phyloP scores from a whole-genome alignment of 2,113 vertebrate species.

The Nothocercus julius region DNA sequence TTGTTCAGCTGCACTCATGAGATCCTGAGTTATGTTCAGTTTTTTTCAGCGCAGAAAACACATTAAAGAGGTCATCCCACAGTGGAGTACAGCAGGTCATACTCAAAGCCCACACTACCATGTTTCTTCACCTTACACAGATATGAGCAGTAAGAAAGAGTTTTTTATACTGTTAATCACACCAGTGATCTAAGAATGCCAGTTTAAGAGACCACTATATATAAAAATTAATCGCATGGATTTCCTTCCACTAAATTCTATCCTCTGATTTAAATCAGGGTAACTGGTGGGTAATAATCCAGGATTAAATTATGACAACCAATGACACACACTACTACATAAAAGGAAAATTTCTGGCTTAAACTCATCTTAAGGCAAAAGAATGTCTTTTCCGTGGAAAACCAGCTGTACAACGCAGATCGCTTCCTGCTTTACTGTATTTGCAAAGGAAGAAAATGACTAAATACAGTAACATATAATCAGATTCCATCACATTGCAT shows the following conservation, averaged over 20 bases:
- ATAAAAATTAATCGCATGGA: neutral
- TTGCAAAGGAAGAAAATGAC: neutral
- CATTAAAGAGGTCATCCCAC: neutral
- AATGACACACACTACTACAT: neutral
- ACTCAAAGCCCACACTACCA: neutral
- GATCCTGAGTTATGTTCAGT: too few species aligned
- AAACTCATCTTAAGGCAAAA: neutral
- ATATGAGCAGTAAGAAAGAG: neutral
- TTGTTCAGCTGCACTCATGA: neutral
- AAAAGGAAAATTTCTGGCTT: neutral
- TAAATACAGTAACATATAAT: constrained; percentile 20
- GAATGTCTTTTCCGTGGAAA: neutral
- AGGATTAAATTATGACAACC: neutral
- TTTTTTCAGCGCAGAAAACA: neutral
- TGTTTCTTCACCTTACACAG: neutral
- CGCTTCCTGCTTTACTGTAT: neutral
- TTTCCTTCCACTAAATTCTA: neutral
- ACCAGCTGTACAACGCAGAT: neutral
- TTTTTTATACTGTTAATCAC: neutral
- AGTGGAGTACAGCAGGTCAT: neutral
- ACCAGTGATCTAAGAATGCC: neutral
- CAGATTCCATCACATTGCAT: constrained; percentile 17
- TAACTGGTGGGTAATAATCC: neutral
- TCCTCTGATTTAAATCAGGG: neutral
- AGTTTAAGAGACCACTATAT: neutral